Percentiles rank a stretch among this genome's conserved stretches.
Evolutionary conservation across 2,797 vertebrate species (phyloP).

Genomic region (Myotis planiceps): DNA sequence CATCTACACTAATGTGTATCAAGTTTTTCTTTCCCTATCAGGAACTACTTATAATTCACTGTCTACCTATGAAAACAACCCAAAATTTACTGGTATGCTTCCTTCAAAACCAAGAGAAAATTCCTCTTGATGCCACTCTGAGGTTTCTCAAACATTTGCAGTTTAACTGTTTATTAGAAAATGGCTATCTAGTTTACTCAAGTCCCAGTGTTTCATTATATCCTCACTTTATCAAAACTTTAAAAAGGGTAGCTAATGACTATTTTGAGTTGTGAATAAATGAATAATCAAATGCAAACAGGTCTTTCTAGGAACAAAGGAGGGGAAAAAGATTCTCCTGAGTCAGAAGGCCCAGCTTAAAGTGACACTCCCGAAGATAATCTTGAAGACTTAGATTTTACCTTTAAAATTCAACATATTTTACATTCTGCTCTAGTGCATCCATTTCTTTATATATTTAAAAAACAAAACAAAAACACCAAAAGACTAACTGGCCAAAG

Average conservation of each 20-base stretch:
- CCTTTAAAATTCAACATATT: constrained; percentile 23
- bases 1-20: not conserved
- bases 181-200: not conserved
- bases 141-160: not conserved
- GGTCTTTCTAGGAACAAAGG: not conserved
- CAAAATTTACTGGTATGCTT: not conserved
- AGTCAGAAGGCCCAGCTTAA: not conserved
- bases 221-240: not conserved
- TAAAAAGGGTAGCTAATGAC: not conserved
- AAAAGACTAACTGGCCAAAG: not conserved
- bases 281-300: not conserved
- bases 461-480: not conserved
- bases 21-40: not conserved
- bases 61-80: not conserved
- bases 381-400: not conserved
- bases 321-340: not conserved
- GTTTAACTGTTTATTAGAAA: not conserved
- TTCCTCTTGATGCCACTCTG: not conserved
- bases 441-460: not conserved
- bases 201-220: not conserved
- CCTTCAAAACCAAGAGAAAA: constrained; percentile 37
- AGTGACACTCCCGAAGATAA: not conserved
- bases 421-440: not conserved
- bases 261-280: not conserved
- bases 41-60: constrained; percentile 16